Evolutionary conservation across 2,888 invertebrate species (phyloP).

Genomic region (Trichopoda pennipes): DNA sequence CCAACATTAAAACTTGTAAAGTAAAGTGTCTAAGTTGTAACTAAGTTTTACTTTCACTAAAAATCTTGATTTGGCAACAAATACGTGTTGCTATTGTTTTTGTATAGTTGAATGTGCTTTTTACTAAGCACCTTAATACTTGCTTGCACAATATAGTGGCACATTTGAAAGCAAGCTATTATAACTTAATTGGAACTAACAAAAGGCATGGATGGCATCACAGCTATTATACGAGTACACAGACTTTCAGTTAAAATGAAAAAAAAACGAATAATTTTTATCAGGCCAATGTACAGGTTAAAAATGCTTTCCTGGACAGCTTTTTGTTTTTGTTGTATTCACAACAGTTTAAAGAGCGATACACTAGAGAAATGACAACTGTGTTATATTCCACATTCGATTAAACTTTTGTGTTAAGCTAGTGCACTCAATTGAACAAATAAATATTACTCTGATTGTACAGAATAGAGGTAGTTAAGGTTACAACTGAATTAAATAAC

Average conservation of each 20-base stretch:
- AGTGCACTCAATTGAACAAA: neutral
- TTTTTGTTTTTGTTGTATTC: conserved; percentile 24
- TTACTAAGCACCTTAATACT: conserved; percentile 1
- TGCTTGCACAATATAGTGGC: no score
- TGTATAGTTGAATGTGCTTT: neutral
- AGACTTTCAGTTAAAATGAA: conserved; percentile 4
- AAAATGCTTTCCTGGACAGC: conserved; percentile 58
- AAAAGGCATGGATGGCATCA: conserved; percentile 45
- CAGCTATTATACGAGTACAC: neutral
- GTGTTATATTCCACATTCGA: neutral
- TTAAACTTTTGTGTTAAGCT: neutral
- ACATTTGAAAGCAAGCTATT: neutral
- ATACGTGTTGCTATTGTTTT: conserved; percentile 2
- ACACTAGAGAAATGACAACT: neutral
- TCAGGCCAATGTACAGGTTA: conserved; percentile 57
- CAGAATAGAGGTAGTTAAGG: no score
- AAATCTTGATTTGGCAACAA: conserved; percentile 51
- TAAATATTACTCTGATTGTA: neutral
- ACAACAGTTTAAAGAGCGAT: neutral
- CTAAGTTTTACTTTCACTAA: conserved; percentile 63
- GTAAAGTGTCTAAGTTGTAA: neutral
- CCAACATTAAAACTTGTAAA: conserved; percentile 12
- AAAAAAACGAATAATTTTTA: conserved; percentile 37
- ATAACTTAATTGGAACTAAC: conserved; percentile 21
- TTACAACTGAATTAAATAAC: neutral